Conservation (phyloP, 1,140 invertebrate species). For the Drosophila ambigua region DNA sequence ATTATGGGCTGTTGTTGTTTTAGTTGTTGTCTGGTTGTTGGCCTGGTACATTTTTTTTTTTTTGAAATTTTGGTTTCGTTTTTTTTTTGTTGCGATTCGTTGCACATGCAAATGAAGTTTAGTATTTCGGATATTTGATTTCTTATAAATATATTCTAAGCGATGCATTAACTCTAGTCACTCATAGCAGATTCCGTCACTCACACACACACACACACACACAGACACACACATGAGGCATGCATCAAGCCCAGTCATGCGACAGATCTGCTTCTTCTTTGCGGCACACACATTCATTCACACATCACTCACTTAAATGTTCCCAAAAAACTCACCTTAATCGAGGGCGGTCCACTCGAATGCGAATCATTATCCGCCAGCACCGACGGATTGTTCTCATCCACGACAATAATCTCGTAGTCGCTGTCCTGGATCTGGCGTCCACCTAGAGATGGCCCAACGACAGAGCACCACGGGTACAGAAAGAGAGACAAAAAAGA, state of each 20-base stretch:
- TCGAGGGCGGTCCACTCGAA: slow-evolving; percentile 89
- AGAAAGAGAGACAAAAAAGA: not conserved
- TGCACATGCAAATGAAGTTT: slow-evolving; percentile 71
- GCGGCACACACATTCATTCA: not conserved
- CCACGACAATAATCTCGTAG: slow-evolving; percentile 95
- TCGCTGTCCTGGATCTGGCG: slow-evolving; percentile 89
- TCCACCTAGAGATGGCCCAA: slow-evolving; percentile 74
- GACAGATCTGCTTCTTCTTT: not conserved
- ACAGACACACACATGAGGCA: not conserved
- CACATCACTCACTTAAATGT: too few species aligned
- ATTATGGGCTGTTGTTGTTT: slow-evolving; percentile 64
- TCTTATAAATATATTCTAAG: slow-evolving; percentile 5
- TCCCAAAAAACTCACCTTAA: slow-evolving; percentile 88
- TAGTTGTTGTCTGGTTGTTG: slow-evolving; percentile 53
- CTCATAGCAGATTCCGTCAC: slow-evolving; percentile 11
- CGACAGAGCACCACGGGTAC: too few species aligned
- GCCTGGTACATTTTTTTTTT: slow-evolving; percentile 50
- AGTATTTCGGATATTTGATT: slow-evolving; percentile 21
- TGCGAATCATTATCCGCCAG: slow-evolving; percentile 90
- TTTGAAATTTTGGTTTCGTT: slow-evolving; percentile 28
- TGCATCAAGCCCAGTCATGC: slow-evolving; percentile 3
- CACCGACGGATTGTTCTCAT: slow-evolving; percentile 93
- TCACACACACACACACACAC: slow-evolving; percentile 4
- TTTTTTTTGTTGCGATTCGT: slow-evolving; percentile 10
- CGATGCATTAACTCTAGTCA: slow-evolving; percentile 17